phyloP scores from a whole-genome alignment of 2,888 invertebrate genomes.

The Cosmopolites sordidus region DNA sequence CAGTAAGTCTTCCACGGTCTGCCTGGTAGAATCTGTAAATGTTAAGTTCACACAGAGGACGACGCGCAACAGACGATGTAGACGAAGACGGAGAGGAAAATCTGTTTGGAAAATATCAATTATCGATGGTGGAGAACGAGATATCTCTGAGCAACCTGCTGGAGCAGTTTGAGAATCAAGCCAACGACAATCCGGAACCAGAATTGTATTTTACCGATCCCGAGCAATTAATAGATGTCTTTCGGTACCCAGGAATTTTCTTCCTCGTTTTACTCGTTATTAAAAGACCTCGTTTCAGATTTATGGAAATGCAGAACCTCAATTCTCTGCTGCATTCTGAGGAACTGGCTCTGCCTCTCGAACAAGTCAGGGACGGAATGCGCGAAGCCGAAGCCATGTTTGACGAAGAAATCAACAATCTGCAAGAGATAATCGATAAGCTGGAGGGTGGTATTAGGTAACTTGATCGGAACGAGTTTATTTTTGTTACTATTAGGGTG shows the following conservation, averaged over 20 bases:
- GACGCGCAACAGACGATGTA: not conserved
- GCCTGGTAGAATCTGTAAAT: too few relatives aligned
- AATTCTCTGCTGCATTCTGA: slow-evolving; percentile 60
- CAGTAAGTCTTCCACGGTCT: slow-evolving; percentile 3
- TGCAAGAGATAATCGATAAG: slow-evolving; percentile 47
- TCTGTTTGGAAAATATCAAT: slow-evolving; percentile 37
- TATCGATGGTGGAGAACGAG: slow-evolving; percentile 31
- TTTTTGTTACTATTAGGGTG: too few relatives aligned
- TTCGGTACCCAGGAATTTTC: too few relatives aligned
- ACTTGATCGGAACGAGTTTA: too few relatives aligned
- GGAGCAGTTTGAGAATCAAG: slow-evolving; percentile 51
- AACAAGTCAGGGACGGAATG: slow-evolving; percentile 51
- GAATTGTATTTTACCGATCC: slow-evolving; percentile 57
- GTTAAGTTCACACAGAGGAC: too few relatives aligned
- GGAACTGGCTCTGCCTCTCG: slow-evolving; percentile 53
- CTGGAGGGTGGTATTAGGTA: slow-evolving; percentile 47
- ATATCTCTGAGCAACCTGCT: slow-evolving; percentile 44
- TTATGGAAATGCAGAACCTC: slow-evolving; percentile 61
- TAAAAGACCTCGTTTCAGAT: slow-evolving; percentile 49
- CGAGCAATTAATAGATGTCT: slow-evolving; percentile 54
- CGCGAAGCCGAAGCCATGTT: slow-evolving; percentile 47
- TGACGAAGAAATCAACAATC: slow-evolving; percentile 44
- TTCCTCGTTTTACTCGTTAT: too few relatives aligned
- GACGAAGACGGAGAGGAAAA: slow-evolving; percentile 28
- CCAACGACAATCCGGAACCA: slow-evolving; percentile 40